Base-by-base conservation (phyloP, 2,797 vertebrate species). In the Arctocebus calabarensis region DNA sequence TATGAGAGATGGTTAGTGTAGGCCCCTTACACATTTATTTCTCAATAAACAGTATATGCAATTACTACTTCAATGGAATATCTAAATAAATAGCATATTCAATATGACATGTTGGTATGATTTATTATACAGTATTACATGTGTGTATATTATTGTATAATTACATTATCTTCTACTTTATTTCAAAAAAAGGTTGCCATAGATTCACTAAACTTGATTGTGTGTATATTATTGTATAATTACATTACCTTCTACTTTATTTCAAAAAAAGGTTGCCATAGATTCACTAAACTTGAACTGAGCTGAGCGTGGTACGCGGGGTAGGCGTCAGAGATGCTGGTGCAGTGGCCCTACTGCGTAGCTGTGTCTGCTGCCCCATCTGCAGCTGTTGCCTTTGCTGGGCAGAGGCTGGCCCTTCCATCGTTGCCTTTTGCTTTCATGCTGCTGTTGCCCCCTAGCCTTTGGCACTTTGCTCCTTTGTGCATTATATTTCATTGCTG, bases 1-100 rank as follows among this genome's bases (percentile, higher is more conserved):
- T 16, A 10, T 7, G 16, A 22, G 34, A 20, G 27, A 5, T 82
- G 57, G 23, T 34, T 43, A 45, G 34, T 73, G 17, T 7, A 14
- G 40, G 13, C 0, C 22, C 70, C 23, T 90, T 59, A 61, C 3
- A 57, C 57, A 85, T 74, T 84, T 64, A 83, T 52, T 85, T 86
- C 43, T 45, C 84, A 74, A 83, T 20, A 89, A 88, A 70, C 5
- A 71, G 20, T 22, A 73, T 43, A 83, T 71, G 55, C 59, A 87
- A 57, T 37, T 34, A 48, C n/a, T 16, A 75, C 27, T 62, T 71
- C 32, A 75, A 52, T 57, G 55, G 34, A 81, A 7, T 61, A 68
- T 81, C 19, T 45, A 89, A 89, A 82, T 29, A 81, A 84, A 43
- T 4, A 61, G 37, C 52, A 79, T 81, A 83, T 79, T 94, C 70